A percentile compares a stretch with the other conserved stretches of the same genome.
phyloP scores from a whole-genome alignment of 2,888 invertebrate genomes.

The Icerya purchasi region DNA sequence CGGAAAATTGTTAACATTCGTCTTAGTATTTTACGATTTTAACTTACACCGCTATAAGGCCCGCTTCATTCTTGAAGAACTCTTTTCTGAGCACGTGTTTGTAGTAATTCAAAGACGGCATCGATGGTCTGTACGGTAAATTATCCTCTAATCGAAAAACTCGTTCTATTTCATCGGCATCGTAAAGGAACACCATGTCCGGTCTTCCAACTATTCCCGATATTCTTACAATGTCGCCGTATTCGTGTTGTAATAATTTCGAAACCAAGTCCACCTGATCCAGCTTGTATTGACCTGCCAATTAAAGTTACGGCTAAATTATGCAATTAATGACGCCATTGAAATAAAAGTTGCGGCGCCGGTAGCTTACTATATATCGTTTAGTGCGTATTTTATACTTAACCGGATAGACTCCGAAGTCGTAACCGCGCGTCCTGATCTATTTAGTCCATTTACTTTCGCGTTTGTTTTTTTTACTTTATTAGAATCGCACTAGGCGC shows the following conservation, averaged over 20 bases:
- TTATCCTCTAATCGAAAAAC: constrained; percentile 45
- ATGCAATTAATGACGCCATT: no score
- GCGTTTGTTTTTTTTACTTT: no score
- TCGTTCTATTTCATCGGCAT: constrained; percentile 44
- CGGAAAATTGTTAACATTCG: no score
- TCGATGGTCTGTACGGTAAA: constrained; percentile 46
- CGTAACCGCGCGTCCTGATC: no score
- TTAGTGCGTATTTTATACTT: no score
- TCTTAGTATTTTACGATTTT: not conserved
- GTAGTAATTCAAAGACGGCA: constrained; percentile 52
- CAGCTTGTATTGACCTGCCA: constrained; percentile 39
- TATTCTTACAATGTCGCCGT: constrained; percentile 45
- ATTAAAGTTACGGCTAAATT: no score
- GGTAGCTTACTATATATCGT: no score
- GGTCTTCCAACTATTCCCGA: constrained; percentile 44
- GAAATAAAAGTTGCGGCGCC: no score
- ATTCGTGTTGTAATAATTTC: constrained; percentile 33
- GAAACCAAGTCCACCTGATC: constrained; percentile 44
- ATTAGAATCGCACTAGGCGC: no score
- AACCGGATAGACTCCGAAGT: no score
- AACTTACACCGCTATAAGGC: constrained; percentile 52
- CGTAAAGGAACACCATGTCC: constrained; percentile 50
- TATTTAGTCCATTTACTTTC: no score
- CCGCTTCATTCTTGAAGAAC: constrained; percentile 42
- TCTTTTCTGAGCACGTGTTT: constrained; percentile 44